Conservation (phyloP, 2,888 invertebrate species). For the Amorpha juglandis region DNA sequence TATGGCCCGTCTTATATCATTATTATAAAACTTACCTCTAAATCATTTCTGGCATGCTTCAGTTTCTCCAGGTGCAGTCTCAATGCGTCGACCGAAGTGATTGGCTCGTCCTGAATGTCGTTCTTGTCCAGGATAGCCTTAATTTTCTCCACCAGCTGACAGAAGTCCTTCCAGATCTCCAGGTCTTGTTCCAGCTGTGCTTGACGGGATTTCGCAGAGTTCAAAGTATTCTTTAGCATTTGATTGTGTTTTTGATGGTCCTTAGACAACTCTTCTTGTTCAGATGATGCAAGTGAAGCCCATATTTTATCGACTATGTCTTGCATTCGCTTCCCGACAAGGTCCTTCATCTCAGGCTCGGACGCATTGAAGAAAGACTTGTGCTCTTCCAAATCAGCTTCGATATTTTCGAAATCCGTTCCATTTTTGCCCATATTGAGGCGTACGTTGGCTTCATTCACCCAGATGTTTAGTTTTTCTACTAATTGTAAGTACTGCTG, state of each 20-base stretch:
- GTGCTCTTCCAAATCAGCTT: constrained; percentile 93
- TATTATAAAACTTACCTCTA: constrained; percentile 85
- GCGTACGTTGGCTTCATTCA: constrained; percentile 91
- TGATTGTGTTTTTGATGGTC: constrained; percentile 93
- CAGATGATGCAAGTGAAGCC: constrained; percentile 91
- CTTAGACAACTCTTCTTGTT: constrained; percentile 92
- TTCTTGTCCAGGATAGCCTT: constrained; percentile 89
- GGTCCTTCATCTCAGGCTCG: constrained; percentile 90
- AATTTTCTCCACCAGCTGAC: constrained; percentile 90
- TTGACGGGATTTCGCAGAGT: constrained; percentile 91
- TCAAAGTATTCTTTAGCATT: constrained; percentile 91
- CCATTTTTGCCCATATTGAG: constrained; percentile 92
- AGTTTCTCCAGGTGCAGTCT: constrained; percentile 93
- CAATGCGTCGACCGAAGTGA: constrained; percentile 91
- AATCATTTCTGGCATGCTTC: constrained; percentile 89
- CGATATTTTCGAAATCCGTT: constrained; percentile 93
- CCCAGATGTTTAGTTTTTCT: constrained; percentile 92
- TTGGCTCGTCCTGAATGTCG: constrained; percentile 90
- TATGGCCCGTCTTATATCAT: neutral
- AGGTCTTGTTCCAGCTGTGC: constrained; percentile 92
- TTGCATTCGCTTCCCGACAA: constrained; percentile 92
- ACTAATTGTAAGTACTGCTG: constrained; percentile 90
- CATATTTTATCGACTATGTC: constrained; percentile 94
- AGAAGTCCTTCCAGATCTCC: constrained; percentile 94
- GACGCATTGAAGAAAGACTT: constrained; percentile 92